Conservation (phyloP, 2,113 vertebrate species). For the Sprattus sprattus region DNA sequence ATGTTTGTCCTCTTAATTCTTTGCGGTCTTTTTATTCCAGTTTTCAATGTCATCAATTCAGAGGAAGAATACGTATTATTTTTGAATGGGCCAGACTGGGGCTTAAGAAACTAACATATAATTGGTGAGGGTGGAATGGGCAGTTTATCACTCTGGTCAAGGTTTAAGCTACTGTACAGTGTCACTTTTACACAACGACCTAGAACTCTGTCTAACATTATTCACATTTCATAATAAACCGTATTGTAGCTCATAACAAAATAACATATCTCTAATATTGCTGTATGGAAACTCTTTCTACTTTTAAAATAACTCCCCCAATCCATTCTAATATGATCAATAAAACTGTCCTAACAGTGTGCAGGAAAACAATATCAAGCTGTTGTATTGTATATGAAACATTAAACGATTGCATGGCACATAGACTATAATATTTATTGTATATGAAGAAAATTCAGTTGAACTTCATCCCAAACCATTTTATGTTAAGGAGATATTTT, state of each 20-base stretch:
- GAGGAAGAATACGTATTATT: slow-evolving; percentile 56
- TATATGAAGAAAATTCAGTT: slow-evolving; percentile 68
- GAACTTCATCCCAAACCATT: slow-evolving; percentile 57
- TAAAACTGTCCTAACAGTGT: slow-evolving; percentile 52
- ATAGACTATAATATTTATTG: slow-evolving; percentile 67
- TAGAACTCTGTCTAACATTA: slow-evolving; percentile 56
- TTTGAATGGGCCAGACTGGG: slow-evolving; percentile 27
- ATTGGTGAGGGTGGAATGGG: slow-evolving; percentile 29
- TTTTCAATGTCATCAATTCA: slow-evolving; percentile 2
- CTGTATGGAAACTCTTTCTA: slow-evolving; percentile 58
- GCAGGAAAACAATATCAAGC: slow-evolving; percentile 53
- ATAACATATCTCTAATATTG: slow-evolving; percentile 47
- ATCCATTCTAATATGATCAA: slow-evolving; percentile 57
- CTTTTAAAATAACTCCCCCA: slow-evolving; percentile 54
- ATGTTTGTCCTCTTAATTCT: slow-evolving; percentile 65
- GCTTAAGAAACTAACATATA: background rate
- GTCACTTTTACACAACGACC: slow-evolving; percentile 74
- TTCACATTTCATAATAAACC: slow-evolving; percentile 58
- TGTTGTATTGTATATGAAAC: slow-evolving; percentile 77
- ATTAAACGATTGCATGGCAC: slow-evolving; percentile 74
- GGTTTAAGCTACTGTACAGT: slow-evolving; percentile 70
- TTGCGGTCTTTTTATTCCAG: slow-evolving; percentile 44
- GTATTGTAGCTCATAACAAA: slow-evolving; percentile 51
- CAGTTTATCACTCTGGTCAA: slow-evolving; percentile 62
- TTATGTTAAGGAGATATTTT: slow-evolving; percentile 38